Percentiles rank a stretch among this genome's conserved stretches.
These are phyloP conservation scores for Muschampia plurimacula DNA, from an alignment of 2,888 invertebrate species.

Conservation along the genomic window DNA sequence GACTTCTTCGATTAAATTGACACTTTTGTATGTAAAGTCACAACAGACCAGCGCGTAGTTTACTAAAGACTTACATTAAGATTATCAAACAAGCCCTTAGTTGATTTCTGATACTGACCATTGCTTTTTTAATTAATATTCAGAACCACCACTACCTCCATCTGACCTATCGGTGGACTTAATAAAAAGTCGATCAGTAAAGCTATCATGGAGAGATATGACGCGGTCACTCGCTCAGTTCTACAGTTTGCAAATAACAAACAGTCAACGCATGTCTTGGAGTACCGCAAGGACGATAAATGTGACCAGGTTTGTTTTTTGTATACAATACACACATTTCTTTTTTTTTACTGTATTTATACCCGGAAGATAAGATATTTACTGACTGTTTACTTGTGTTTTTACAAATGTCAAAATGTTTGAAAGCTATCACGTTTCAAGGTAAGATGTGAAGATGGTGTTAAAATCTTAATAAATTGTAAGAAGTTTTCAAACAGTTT, in stretches of 20 bases:
- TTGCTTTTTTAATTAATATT: background rate
- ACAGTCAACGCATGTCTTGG: slow-evolving; percentile 71
- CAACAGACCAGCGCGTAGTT: background rate
- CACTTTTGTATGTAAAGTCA: too few species aligned
- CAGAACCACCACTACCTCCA: slow-evolving; percentile 79
- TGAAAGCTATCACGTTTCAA: background rate
- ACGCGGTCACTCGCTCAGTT: slow-evolving; percentile 72
- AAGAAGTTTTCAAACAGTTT: background rate
- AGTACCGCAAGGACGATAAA: slow-evolving; percentile 72
- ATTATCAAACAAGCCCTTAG: too few species aligned
- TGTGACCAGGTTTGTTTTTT: slow-evolving; percentile 68
- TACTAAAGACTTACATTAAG: background rate
- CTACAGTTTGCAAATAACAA: slow-evolving; percentile 74
- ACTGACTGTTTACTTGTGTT: background rate
- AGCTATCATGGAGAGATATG: slow-evolving; percentile 77
- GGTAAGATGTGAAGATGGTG: background rate
- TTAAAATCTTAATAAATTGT: background rate
- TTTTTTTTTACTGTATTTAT: background rate
- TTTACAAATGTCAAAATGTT: background rate
- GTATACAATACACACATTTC: background rate
- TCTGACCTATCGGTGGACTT: slow-evolving; percentile 77
- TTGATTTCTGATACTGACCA: background rate
- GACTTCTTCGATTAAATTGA: too few species aligned
- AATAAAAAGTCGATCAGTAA: slow-evolving; percentile 74
- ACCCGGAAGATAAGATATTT: background rate